Conservation (phyloP, 1,140 invertebrate genomes). For the Nasonia giraulti region DNA sequence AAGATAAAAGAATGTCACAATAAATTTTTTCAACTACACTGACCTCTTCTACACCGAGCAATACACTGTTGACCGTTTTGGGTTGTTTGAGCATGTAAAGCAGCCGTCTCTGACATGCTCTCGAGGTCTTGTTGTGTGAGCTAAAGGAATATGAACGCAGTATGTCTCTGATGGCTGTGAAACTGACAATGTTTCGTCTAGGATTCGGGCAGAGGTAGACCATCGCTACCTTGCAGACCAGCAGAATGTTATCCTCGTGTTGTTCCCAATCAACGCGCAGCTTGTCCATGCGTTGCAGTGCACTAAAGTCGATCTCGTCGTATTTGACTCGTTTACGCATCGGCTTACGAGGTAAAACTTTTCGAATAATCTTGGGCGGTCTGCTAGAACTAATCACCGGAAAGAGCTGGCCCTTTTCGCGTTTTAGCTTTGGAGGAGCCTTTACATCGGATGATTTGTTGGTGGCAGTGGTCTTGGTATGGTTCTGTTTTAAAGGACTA, state of each 20-base stretch:
- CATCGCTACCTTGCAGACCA: conserved; percentile 81
- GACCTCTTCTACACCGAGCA: conserved; percentile 78
- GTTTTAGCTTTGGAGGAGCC: not conserved
- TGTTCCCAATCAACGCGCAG: conserved; percentile 78
- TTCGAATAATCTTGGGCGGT: conserved; percentile 57
- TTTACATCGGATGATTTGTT: conserved; percentile 10
- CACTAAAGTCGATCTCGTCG: conserved; percentile 81
- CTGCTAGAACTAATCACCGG: conserved; percentile 45
- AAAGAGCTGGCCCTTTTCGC: conserved; percentile 10
- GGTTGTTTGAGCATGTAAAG: conserved; percentile 79
- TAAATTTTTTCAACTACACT: conserved; percentile 50
- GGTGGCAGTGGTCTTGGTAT: not conserved
- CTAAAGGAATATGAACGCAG: conserved; percentile 75
- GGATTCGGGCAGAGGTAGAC: conserved; percentile 78
- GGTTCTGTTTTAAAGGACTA: conserved; percentile 6
- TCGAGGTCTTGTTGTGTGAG: conserved; percentile 81
- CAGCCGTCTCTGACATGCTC: conserved; percentile 81
- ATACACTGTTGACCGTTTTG: conserved; percentile 75
- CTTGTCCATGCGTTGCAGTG: conserved; percentile 80
- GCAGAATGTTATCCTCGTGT: conserved; percentile 79
- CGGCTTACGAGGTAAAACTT: conserved; percentile 64
- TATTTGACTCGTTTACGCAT: conserved; percentile 70
- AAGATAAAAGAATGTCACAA: not conserved
- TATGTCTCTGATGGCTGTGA: conserved; percentile 78
- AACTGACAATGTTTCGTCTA: conserved; percentile 72